phyloP scores from a whole-genome alignment of 2,113 vertebrate species.

The Bos taurus region ARS-UCD2.0 NC_037328.1:44251501-44252000 shows the following conservation, averaged over 20 bases:
- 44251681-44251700: not conserved
- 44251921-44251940: slow-evolving; percentile 29
- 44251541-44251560: not conserved
- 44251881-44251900: slow-evolving; percentile 61
- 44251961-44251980: slow-evolving; percentile 46
- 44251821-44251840: slow-evolving; percentile 68
- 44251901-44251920: slow-evolving; percentile 59
- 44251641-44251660: not conserved
- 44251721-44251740: slow-evolving; percentile 54
- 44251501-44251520: not conserved
- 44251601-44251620: not conserved
- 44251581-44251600: not conserved
- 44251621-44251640: not conserved
- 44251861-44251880: slow-evolving; percentile 56
- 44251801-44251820: slow-evolving; percentile 75
- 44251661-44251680: not conserved
- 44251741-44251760: slow-evolving; percentile 65
- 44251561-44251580: not conserved
- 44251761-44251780: slow-evolving; percentile 61
- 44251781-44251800: slow-evolving; percentile 73
- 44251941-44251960: slow-evolving; percentile 20
- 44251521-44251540: not conserved
- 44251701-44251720: slow-evolving; percentile 31
- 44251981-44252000: slow-evolving; percentile 42
- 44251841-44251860: slow-evolving; percentile 52